These are phyloP conservation scores for Vulpes ferrilata DNA, from an alignment of 2,113 vertebrate genomes.

Conservation along the genomic window DNA sequence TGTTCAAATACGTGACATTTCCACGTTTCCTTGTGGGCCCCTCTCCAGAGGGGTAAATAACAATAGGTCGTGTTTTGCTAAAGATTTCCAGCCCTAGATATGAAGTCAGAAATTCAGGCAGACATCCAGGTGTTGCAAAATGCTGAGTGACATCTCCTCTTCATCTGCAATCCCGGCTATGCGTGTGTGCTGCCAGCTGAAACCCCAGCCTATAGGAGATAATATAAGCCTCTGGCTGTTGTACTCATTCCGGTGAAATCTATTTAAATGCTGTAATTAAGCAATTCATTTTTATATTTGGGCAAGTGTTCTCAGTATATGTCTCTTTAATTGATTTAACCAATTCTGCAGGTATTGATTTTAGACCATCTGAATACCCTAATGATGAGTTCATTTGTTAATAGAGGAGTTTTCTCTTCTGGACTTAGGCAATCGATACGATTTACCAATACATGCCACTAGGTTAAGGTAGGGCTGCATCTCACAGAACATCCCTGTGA, in stretches of 20 bases:
- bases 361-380: constrained; percentile 50
- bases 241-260: constrained; percentile 40
- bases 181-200: background rate
- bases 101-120: background rate
- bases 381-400: constrained; percentile 62
- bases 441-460: constrained; percentile 5
- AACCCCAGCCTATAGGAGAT: background rate
- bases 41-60: background rate
- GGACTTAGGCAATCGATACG: constrained; percentile 22
- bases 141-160: constrained; percentile 1
- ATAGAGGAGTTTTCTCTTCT: constrained; percentile 45
- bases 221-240: background rate
- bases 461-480: background rate
- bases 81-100: background rate
- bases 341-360: constrained; percentile 67
- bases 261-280: constrained; percentile 71
- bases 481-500: background rate
- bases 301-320: constrained; percentile 47
- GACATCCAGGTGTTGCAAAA: background rate
- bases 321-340: constrained; percentile 64
- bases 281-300: constrained; percentile 63
- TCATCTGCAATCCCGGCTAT: background rate
- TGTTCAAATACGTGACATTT: background rate
- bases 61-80: background rate
- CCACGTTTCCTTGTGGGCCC: background rate